These are phyloP conservation scores for Ovis aries DNA, from an alignment of 2,113 vertebrate genomes.

Conservation along the genomic window DNA sequence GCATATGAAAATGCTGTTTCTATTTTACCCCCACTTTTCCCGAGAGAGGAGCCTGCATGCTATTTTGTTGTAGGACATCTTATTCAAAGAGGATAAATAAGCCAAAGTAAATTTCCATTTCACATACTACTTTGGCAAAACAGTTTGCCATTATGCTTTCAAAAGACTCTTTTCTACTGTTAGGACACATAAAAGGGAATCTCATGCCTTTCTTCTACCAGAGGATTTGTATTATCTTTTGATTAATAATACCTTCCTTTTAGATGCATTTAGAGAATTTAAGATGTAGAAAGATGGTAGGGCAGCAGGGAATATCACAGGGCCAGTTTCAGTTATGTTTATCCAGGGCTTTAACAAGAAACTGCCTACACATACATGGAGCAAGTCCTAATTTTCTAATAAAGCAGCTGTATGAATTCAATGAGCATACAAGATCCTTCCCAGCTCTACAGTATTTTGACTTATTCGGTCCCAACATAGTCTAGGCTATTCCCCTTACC, in stretches of 20 bases:
- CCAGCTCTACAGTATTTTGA: background rate
- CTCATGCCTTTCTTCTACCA: constrained; percentile 14
- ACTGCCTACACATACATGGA: background rate
- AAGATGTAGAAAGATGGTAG: background rate
- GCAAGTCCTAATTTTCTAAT: background rate
- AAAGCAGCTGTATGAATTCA: background rate
- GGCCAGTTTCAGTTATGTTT: background rate
- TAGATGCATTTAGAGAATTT: constrained; percentile 28
- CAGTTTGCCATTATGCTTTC: constrained; percentile 17
- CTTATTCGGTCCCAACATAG: background rate
- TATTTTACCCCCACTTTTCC: background rate
- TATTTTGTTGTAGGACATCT: constrained; percentile 41
- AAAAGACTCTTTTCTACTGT: background rate
- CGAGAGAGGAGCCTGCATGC: background rate
- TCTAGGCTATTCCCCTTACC: background rate
- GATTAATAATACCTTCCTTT: constrained; percentile 39
- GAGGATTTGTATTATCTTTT: constrained; percentile 6
- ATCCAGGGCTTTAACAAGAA: background rate
- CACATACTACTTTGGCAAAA: constrained; percentile 13
- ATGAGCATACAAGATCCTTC: background rate
- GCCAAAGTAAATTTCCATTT: constrained; percentile 45
- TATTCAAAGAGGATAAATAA: constrained; percentile 32
- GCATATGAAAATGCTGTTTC: constrained; percentile 26
- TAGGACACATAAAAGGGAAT: constrained; percentile 49
- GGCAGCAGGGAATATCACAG: background rate